These are phyloP conservation scores for Synergus umbraculus DNA, from an alignment of 2,888 invertebrate genomes.

Conservation along the genomic window DNA sequence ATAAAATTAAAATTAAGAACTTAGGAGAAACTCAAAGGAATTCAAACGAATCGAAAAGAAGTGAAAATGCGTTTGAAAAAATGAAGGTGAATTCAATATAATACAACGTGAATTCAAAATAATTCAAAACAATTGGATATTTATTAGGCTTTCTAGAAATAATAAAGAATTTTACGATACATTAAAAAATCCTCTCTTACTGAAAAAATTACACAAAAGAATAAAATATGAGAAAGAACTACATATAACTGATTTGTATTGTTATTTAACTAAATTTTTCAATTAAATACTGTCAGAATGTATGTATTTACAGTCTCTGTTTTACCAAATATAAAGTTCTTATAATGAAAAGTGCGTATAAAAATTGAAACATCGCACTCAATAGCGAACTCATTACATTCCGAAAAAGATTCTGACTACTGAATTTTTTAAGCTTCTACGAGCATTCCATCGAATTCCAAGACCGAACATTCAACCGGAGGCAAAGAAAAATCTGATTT, in stretches of 20 bases:
- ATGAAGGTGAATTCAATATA: too few relatives aligned
- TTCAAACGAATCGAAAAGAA: too few relatives aligned
- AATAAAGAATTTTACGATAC: too few relatives aligned
- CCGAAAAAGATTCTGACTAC: background rate
- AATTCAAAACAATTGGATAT: too few relatives aligned
- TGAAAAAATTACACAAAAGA: background rate
- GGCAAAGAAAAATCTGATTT: slow-evolving; percentile 46
- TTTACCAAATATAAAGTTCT: background rate
- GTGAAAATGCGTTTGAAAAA: too few relatives aligned
- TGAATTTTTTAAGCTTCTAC: slow-evolving; percentile 25
- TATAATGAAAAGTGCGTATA: background rate
- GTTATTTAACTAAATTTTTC: slow-evolving; percentile 21
- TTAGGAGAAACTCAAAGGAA: too few relatives aligned
- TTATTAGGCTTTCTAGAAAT: too few relatives aligned
- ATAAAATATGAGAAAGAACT: background rate
- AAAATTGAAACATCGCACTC: background rate
- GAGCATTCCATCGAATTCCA: slow-evolving; percentile 47
- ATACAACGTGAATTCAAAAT: too few relatives aligned
- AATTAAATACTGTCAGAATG: slow-evolving; percentile 42
- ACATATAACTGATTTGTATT: background rate
- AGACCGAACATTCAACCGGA: slow-evolving; percentile 33
- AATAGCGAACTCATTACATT: background rate
- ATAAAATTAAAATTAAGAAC: too few relatives aligned
- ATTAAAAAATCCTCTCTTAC: too few relatives aligned
- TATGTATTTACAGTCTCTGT: slow-evolving; percentile 43